These are phyloP conservation scores for Gopherus evgoodei DNA, from an alignment of 2,113 vertebrate species.

Conservation along the genomic window DNA sequence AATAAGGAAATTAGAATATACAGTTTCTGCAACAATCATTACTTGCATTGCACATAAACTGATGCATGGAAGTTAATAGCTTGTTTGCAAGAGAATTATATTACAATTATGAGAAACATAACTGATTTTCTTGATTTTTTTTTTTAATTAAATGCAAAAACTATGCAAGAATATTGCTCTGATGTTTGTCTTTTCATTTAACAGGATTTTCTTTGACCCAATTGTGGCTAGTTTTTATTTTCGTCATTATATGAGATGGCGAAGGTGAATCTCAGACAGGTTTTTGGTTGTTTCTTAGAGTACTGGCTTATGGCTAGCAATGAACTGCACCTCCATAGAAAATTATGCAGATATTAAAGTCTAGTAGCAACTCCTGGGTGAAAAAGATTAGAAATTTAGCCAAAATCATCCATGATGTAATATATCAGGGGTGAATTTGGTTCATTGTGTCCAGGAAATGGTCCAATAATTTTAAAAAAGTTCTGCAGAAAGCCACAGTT, in stretches of 20 bases:
- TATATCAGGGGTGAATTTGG: neutral
- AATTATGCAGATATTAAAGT: neutral
- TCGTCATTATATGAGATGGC: neutral
- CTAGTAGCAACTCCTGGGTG: neutral
- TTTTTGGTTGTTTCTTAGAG: neutral
- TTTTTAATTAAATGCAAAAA: neutral
- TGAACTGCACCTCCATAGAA: neutral
- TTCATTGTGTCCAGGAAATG: neutral
- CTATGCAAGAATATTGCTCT: neutral
- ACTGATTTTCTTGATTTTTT: neutral
- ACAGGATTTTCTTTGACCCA: neutral
- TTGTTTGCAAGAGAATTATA: neutral
- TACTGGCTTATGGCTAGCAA: neutral
- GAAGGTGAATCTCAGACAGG: neutral
- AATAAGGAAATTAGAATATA: neutral
- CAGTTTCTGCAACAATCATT: neutral
- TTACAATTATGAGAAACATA: neutral
- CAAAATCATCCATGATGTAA: neutral
- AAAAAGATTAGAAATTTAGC: neutral
- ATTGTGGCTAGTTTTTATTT: neutral
- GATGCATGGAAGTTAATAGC: neutral
- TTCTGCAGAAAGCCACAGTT: neutral
- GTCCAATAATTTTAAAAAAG: neutral
- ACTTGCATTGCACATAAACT: neutral
- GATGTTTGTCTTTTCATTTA: neutral